Conservation (phyloP, 2,113 vertebrate species). For the Odocoileus hemionus region DNA sequence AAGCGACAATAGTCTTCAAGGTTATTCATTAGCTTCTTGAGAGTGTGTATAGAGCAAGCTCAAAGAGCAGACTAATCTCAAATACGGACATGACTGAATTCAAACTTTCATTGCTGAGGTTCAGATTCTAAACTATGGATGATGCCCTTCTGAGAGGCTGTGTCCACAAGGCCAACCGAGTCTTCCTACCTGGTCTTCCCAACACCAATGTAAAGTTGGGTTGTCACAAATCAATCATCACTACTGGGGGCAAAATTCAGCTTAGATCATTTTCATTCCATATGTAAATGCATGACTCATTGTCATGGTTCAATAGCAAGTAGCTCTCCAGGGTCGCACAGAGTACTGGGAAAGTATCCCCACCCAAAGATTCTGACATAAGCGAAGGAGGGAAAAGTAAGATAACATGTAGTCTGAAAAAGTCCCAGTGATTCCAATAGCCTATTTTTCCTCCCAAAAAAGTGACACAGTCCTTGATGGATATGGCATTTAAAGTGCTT, state of each 20-base stretch:
- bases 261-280: too few species aligned
- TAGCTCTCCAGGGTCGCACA: background rate
- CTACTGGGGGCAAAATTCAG: background rate
- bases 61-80: background rate
- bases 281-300: background rate
- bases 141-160: background rate
- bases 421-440: background rate
- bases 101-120: background rate
- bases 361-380: background rate
- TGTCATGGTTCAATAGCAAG: background rate
- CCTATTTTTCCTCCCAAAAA: background rate
- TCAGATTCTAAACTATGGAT: background rate
- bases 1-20: background rate
- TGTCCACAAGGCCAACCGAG: background rate
- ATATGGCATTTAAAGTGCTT: background rate
- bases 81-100: background rate
- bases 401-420: background rate
- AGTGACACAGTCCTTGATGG: background rate
- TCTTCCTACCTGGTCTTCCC: background rate
- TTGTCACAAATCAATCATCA: background rate
- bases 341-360: background rate
- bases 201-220: background rate
- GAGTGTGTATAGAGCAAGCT: background rate
- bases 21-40: background rate
- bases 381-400: background rate